phyloP scores from a whole-genome alignment of 1,140 invertebrate genomes.

The Drosophila watanabei region DNA sequence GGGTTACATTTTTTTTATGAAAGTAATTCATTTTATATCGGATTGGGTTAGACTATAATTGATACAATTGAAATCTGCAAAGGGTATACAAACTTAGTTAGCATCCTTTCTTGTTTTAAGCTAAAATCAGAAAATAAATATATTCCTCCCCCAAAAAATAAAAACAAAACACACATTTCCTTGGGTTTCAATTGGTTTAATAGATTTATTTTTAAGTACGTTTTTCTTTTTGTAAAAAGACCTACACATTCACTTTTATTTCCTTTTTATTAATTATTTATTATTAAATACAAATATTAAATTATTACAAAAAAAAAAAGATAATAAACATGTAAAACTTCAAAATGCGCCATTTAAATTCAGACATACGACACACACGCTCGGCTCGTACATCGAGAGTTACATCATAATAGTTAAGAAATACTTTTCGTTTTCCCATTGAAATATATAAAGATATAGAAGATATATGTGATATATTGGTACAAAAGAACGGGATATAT shows the following conservation, averaged over 20 bases:
- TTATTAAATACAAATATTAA: slow-evolving; percentile 82
- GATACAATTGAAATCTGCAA: too few species aligned
- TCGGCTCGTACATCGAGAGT: slow-evolving; percentile 40
- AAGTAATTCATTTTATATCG: too few species aligned
- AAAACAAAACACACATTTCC: slow-evolving; percentile 4
- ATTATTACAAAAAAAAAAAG: slow-evolving; percentile 79
- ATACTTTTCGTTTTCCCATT: slow-evolving; percentile 61
- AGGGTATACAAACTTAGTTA: too few species aligned
- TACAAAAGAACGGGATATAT: slow-evolving; percentile 45
- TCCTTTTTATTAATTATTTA: slow-evolving; percentile 49
- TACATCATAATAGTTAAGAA: slow-evolving; percentile 67
- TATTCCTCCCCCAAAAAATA: background rate
- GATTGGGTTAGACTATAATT: too few species aligned
- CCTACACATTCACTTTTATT: slow-evolving; percentile 69
- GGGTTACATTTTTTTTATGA: too few species aligned
- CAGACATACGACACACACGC: slow-evolving; percentile 52
- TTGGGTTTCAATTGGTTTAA: slow-evolving; percentile 65
- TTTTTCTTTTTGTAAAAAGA: slow-evolving; percentile 81
- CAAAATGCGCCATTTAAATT: slow-evolving; percentile 76
- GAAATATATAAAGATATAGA: slow-evolving; percentile 32
- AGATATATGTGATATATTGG: too few species aligned
- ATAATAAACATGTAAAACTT: slow-evolving; percentile 79
- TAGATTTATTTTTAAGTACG: slow-evolving; percentile 78
- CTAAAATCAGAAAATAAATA: background rate
- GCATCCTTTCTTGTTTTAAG: too few species aligned